Evolutionary conservation across 92 coral and sea anemone genomes (phyloP), one percentile per base, ranked within the genome.

Genomic region (Siderastrea siderea): DNA sequence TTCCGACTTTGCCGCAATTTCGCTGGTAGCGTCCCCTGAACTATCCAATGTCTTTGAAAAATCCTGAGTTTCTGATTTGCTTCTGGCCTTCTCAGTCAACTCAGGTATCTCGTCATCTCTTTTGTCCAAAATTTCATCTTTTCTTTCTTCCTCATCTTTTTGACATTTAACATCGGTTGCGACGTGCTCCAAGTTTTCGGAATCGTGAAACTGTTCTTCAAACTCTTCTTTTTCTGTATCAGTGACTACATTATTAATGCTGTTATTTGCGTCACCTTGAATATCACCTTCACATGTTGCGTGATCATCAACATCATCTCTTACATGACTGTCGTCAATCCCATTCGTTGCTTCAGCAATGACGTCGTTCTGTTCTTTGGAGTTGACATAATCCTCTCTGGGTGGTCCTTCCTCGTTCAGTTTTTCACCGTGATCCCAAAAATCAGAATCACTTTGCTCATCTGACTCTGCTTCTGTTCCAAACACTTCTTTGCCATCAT

Each of bases 371-470:
- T 52, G 58, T 12, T 19, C 13, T 12, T 45, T 3, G 19, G 17
- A 26, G 4, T 46, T 57, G 38, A 77, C 6, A 43, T 4, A 15
- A 2, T 58, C 53, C 4, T 44, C 67, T 10, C 1, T 46, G 1
- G 49, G 3, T 13, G 53, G 6, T 44, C 14, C 81, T 58, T 75
- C 67, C 3, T 44, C 68, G 48, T 15, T n/a, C 12, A 57, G 55
- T 59, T 70, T 68, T 16, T 54, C 69, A 9, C 44, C 48, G 5
- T 71, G 67, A 57, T 47, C 51, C 78, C 78, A 70, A 47, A 69
- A 58, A 26, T 71, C 78, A 10, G 70, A 12, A 43, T 50, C 86
- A n/a, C 11, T 11, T 47, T 57, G 68, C 68, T 55, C 75, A 80
- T 7, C 44, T 57, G 67, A 60, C 43, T 15, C 7, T 5, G 9